Base-by-base conservation (phyloP, 1,140 invertebrate species). In the Globodera rostochiensis region DNA sequence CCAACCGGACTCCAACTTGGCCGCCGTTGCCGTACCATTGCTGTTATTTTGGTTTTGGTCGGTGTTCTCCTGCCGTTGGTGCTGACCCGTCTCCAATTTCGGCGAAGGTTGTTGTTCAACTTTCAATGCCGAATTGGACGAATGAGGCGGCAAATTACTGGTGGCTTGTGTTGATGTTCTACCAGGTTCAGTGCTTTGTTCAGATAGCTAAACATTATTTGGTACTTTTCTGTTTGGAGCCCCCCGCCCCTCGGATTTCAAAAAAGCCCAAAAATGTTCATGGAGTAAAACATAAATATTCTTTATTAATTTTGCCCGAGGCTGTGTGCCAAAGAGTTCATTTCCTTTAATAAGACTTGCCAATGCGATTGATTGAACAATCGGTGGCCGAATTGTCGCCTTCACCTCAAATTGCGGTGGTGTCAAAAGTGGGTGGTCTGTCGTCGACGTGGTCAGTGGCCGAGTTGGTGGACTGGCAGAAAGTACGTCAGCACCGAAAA, bases 1-100 rank as follows among this genome's bases (percentile, higher is more conserved):
- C 76, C 76, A 78, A 36, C 49, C 45, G 4, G 74, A 46, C 46
- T n/a, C 66, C 46, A 76, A n/a, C 15, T 64, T 64, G 57, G 57
- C 57, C 57, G 4, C 57, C 57, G 50, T 53, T 53, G 50, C 50
- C 73, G 73, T 49, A 8, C 1, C 21, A 74, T 74, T 53, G 50
- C 57, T 64, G 11, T 64, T 64, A 6, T 57, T 49, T 7, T 76
- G n/a, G 47, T 57, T 73, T 73, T 73, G 71, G 53, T 73, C 53
- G 36, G 50, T 76, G 36, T 19, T 57, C 45, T 74, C 60, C 25
- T 46, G 66, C 57, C 5, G 4, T 21, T 76, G 74, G 36, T 76
- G 49, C 66, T 76, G 57, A 8, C 53, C 66, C 66, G 15, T 53
- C 53, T 75, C 64, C 25, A 19, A 15, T 50, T 76, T 60, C 50